phyloP scores from a whole-genome alignment of 1,140 invertebrate genomes.

The Choristoneura fumiferana region DNA sequence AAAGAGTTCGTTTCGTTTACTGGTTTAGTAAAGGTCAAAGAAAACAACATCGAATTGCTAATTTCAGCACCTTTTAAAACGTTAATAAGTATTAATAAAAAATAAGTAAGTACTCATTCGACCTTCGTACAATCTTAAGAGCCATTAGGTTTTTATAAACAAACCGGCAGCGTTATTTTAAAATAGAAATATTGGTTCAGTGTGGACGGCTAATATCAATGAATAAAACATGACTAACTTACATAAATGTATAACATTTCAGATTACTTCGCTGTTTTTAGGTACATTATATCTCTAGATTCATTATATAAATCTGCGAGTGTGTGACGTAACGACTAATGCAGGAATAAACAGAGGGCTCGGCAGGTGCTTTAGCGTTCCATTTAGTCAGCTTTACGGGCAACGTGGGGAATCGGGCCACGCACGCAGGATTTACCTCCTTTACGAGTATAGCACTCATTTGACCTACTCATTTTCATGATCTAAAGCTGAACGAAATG shows the following conservation, averaged over 20 bases:
- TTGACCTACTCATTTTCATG: conserved; percentile 18
- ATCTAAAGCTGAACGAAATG: not conserved
- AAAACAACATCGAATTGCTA: not conserved
- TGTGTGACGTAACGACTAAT: conserved; percentile 25
- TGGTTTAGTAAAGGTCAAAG: too few species aligned
- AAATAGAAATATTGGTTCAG: conserved; percentile 3
- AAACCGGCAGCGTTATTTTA: conserved; percentile 9
- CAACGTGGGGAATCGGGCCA: conserved; percentile 44
- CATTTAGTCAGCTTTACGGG: conserved; percentile 50
- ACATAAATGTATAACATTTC: not conserved
- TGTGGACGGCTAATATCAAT: not conserved
- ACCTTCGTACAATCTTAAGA: conserved; percentile 1
- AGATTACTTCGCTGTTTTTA: too few species aligned
- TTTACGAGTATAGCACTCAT: conserved; percentile 30
- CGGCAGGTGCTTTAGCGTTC: conserved; percentile 35
- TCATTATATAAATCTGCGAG: not conserved
- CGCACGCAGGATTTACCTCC: conserved; percentile 32
- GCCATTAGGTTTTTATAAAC: conserved; percentile 12
- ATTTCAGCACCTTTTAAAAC: not conserved
- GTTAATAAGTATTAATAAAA: not conserved
- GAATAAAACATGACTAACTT: not conserved
- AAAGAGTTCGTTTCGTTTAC: too few species aligned
- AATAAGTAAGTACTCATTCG: conserved; percentile 6
- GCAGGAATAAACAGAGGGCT: conserved; percentile 41
- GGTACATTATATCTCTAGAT: too few species aligned